Conservation (phyloP, 92 coral and sea anemone genomes). For the Bergia puertoricense region DNA sequence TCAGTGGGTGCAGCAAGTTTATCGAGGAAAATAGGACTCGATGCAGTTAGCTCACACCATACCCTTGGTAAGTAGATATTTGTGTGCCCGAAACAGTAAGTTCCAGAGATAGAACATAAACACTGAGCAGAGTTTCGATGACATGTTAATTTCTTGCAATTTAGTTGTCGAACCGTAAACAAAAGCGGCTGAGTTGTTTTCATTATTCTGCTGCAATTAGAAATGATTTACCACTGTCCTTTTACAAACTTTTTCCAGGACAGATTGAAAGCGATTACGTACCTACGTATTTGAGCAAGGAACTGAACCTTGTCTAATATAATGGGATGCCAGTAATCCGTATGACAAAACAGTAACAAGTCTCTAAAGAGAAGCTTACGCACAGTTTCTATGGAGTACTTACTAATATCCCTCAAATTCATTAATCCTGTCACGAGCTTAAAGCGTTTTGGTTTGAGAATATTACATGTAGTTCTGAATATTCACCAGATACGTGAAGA, state of each 20-base stretch:
- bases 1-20: constrained; percentile 22
- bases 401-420: neutral
- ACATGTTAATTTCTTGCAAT: neutral
- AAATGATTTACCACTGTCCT: constrained; percentile 7
- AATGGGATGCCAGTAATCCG: neutral
- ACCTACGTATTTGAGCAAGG: neutral
- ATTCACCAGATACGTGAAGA: neutral
- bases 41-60: neutral
- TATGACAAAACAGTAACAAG: constrained; percentile 5
- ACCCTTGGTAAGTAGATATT: constrained; percentile 11
- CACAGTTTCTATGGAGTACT: neutral
- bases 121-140: neutral
- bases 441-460: neutral
- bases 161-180: neutral
- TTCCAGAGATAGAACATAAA: neutral
- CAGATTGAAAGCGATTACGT: neutral
- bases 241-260: neutral
- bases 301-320: neutral
- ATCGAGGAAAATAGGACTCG: neutral
- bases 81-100: neutral
- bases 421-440: neutral
- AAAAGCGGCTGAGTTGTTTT: constrained; percentile 6
- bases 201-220: constrained; percentile 16
- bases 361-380: neutral
- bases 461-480: neutral